These are phyloP conservation scores for Nasua narica DNA, from an alignment of 2,797 vertebrate genomes.

Conservation along the genomic window DNA sequence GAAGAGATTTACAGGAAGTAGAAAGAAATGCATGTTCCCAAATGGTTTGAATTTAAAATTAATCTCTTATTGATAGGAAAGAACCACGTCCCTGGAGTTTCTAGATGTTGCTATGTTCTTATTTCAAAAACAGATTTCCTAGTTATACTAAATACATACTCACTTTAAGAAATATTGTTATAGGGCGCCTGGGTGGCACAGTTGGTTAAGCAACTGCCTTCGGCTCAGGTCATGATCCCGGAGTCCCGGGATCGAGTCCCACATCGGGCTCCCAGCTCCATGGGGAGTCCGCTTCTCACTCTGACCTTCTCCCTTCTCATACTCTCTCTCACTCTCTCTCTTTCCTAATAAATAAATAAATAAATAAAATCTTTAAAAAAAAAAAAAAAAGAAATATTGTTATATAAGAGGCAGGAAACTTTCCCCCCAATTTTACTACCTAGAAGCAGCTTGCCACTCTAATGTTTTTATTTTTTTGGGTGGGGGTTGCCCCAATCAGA, in stretches of 20 bases:
- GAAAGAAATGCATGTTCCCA: neutral
- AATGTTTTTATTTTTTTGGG: neutral
- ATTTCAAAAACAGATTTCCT: slow-evolving; percentile 24
- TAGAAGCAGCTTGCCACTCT: neutral
- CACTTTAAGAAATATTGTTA: neutral
- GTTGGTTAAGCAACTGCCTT: too few species aligned
- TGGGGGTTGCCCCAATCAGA: neutral
- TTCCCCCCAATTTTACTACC: neutral
- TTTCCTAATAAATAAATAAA: too few species aligned
- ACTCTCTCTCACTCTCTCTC: too few species aligned
- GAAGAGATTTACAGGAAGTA: neutral
- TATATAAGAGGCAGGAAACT: neutral
- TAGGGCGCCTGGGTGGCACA: too few species aligned
- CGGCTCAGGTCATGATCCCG: too few species aligned
- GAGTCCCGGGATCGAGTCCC: too few species aligned
- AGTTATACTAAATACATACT: neutral
- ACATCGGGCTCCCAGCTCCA: too few species aligned
- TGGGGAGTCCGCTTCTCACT: too few species aligned
- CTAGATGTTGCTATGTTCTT: neutral
- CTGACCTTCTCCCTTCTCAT: too few species aligned
- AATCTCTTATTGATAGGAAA: neutral
- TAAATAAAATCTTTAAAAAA: too few species aligned
- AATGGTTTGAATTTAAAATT: slow-evolving; percentile 19
- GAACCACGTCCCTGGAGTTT: neutral
- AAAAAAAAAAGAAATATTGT: slow-evolving; percentile 23